Evolutionary conservation across 2,113 vertebrate genomes (phyloP).

Genomic region (Isurus oxyrinchus): DNA sequence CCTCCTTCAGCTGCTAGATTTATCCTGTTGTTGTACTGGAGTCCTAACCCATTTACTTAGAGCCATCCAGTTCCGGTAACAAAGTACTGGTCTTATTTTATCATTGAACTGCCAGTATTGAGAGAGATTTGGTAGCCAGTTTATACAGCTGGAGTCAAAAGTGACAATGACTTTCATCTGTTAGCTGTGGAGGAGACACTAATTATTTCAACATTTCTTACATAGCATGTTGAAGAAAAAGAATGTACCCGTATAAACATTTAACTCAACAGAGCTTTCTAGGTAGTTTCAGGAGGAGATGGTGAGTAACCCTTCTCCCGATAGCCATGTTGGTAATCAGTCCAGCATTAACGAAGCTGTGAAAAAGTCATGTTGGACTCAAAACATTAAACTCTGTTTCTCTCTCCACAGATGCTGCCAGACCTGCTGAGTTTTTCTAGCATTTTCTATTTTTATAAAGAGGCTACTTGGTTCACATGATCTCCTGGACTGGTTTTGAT

Average conservation of each 20-base stretch:
- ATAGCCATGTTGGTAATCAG: neutral
- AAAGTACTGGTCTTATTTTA: neutral
- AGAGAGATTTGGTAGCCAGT: neutral
- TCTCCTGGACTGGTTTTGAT: too few species aligned
- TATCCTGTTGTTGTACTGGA: neutral
- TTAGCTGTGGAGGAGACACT: neutral
- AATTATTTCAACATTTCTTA: too few species aligned
- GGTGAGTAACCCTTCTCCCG: neutral
- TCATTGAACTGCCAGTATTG: neutral
- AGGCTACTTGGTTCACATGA: too few species aligned
- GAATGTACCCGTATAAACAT: neutral
- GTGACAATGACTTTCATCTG: neutral
- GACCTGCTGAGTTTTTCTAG: too few species aligned
- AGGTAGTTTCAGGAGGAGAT: neutral
- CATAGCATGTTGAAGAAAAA: neutral
- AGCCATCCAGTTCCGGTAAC: neutral
- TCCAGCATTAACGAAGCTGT: neutral
- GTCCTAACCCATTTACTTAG: neutral
- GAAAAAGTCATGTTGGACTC: too few species aligned
- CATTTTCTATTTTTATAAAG: too few species aligned
- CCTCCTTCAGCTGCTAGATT: neutral
- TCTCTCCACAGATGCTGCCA: too few species aligned
- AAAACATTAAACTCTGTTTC: too few species aligned
- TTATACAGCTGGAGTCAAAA: neutral
- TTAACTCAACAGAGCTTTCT: neutral